phyloP scores from a whole-genome alignment of 2,113 vertebrate genomes.

The Apistogramma diplotaenia region DNA sequence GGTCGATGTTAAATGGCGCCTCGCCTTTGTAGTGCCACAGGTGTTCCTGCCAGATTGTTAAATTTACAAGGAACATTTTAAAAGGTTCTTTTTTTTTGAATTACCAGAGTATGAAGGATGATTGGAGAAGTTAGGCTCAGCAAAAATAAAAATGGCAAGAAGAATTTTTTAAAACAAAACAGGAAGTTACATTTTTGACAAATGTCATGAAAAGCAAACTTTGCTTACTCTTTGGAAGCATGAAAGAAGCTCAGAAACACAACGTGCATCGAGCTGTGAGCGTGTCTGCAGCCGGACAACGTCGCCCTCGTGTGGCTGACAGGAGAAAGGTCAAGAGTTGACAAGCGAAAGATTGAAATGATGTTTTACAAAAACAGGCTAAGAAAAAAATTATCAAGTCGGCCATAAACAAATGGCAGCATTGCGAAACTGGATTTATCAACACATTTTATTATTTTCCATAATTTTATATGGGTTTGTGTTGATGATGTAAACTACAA shows the following conservation, averaged over 20 bases:
- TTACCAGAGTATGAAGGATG: background rate
- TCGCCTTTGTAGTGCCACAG: constrained; percentile 2
- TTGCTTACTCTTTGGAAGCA: background rate
- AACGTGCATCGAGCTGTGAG: background rate
- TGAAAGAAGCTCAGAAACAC: background rate
- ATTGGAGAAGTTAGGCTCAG: background rate
- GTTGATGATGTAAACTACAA: too few relatives aligned
- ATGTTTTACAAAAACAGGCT: background rate
- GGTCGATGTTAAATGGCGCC: background rate
- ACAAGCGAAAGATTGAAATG: background rate
- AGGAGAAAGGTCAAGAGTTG: background rate
- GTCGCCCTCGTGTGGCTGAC: constrained; percentile 20
- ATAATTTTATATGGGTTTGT: background rate
- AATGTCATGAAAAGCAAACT: background rate
- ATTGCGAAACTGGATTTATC: too few relatives aligned
- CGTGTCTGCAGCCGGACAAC: background rate
- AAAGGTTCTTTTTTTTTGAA: background rate
- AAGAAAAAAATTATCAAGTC: too few relatives aligned
- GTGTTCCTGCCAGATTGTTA: constrained; percentile 3
- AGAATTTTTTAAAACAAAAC: background rate
- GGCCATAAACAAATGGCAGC: too few relatives aligned
- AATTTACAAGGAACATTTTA: background rate
- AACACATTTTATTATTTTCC: too few relatives aligned
- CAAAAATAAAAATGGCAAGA: background rate
- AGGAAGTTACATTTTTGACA: background rate